Conservation (phyloP, 2,888 invertebrate genomes). For the Athalia rosae region DNA sequence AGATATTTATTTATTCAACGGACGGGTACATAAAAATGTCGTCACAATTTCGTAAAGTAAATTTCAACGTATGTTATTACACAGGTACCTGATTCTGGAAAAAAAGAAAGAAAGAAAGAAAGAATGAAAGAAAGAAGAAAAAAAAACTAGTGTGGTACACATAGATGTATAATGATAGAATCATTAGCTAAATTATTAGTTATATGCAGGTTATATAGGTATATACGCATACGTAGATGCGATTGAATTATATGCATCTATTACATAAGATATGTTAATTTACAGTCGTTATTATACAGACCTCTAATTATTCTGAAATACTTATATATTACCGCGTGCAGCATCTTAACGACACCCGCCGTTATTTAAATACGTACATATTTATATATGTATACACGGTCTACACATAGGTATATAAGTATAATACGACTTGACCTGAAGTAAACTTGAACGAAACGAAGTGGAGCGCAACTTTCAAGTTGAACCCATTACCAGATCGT, state of each 20-base stretch:
- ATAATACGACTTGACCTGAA: slow-evolving; percentile 12
- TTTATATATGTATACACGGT: no score
- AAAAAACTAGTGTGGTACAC: background rate
- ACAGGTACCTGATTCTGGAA: background rate
- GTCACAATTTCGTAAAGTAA: slow-evolving; percentile 1
- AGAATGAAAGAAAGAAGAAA: background rate
- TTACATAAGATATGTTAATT: background rate
- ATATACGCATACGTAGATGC: background rate
- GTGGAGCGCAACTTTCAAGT: slow-evolving; percentile 41
- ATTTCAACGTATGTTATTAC: background rate
- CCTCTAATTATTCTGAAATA: no score
- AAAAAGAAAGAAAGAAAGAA: background rate
- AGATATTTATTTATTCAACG: no score
- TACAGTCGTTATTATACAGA: no score
- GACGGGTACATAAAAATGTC: background rate
- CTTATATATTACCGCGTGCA: no score
- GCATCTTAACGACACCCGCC: background rate
- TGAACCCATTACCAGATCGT: slow-evolving; percentile 32
- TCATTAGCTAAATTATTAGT: no score
- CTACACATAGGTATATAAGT: no score
- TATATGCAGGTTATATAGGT: background rate
- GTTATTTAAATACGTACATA: background rate
- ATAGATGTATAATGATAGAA: no score
- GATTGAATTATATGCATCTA: background rate
- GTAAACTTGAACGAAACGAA: slow-evolving; percentile 40